phyloP scores from a whole-genome alignment of 2,113 vertebrate genomes.

The Apteryx owenii region DNA sequence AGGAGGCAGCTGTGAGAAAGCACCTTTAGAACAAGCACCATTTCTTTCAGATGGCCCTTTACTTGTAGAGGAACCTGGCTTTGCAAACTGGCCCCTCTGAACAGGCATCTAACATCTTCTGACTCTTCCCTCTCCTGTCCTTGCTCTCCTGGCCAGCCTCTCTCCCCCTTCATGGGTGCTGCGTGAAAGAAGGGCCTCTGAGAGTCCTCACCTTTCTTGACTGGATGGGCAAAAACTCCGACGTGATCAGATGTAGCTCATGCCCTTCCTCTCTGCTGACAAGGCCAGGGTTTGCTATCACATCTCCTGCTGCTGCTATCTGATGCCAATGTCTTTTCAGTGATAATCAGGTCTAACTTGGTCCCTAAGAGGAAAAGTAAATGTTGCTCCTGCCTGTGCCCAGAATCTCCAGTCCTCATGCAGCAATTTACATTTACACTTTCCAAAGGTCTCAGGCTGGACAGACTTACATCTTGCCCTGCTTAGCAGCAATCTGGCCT shows the following conservation, averaged over 20 bases:
- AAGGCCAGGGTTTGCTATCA: neutral
- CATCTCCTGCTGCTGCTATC: neutral
- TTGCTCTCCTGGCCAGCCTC: neutral
- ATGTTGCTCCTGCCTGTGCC: neutral
- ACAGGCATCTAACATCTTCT: neutral
- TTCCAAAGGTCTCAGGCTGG: slow-evolving; percentile 27
- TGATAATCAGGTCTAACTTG: neutral
- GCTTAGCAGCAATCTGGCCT: neutral
- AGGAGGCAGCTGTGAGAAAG: neutral
- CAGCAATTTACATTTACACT: neutral
- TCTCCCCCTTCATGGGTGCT: neutral
- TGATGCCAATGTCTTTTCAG: neutral
- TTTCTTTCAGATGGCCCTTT: neutral
- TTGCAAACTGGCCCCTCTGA: neutral
- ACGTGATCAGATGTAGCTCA: accelerated
- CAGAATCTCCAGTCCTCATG: neutral
- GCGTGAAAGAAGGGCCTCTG: neutral
- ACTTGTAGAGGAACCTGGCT: neutral
- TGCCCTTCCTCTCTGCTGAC: neutral
- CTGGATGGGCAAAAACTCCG: neutral
- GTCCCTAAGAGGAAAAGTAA: neutral
- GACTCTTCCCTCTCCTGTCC: neutral
- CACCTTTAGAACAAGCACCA: neutral
- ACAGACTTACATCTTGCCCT: neutral
- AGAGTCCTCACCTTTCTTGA: neutral